Conservation (phyloP, 1,140 invertebrate species). For the Nomia melanderi region DNA sequence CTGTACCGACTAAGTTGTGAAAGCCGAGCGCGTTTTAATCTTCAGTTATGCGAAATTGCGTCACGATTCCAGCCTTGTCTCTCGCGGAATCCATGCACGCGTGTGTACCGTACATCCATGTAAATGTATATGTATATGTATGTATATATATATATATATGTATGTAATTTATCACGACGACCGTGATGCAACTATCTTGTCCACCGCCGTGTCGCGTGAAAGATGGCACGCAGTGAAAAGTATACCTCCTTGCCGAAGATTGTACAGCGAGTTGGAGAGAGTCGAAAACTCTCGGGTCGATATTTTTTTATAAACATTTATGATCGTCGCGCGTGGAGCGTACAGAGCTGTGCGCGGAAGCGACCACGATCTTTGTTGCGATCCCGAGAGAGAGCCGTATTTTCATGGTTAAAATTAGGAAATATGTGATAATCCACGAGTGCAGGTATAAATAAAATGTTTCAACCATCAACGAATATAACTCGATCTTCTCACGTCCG, state of each 20-base stretch:
- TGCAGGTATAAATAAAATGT: slow-evolving; percentile 60
- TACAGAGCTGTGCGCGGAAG: slow-evolving; percentile 22
- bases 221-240: no score
- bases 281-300: slow-evolving; percentile 35
- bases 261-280: slow-evolving; percentile 12
- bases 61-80: not conserved
- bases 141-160: not conserved
- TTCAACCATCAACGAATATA: no score
- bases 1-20: not conserved
- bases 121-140: not conserved
- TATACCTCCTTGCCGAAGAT: not conserved
- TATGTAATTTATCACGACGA: slow-evolving; percentile 2
- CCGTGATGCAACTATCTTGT: not conserved
- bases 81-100: not conserved
- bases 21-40: not conserved
- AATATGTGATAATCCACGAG: slow-evolving; percentile 63
- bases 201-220: no score
- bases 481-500: no score
- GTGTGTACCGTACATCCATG: not conserved
- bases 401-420: slow-evolving; percentile 65
- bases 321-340: slow-evolving; percentile 38
- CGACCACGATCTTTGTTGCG: slow-evolving; percentile 20
- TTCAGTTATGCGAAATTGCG: not conserved
- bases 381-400: slow-evolving; percentile 57
- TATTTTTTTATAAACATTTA: slow-evolving; percentile 69